Base-by-base conservation (phyloP, 2,888 invertebrate species). In the Mimachlamys varia region DNA sequence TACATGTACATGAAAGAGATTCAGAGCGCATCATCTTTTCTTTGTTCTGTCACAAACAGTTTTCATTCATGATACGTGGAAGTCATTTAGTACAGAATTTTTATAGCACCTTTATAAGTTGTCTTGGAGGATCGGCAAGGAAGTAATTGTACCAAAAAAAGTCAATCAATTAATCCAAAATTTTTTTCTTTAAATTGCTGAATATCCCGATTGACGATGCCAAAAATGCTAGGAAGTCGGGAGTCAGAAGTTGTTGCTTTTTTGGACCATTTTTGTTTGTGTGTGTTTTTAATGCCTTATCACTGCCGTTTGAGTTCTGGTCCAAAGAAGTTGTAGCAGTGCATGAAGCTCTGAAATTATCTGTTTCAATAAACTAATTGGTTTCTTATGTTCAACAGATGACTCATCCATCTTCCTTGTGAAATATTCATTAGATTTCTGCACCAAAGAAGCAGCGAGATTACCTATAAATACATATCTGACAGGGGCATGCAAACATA, bases 251-350 rank as follows among this genome's bases (percentile, higher is more conserved):
- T 33, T 27, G 33, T 15, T 76, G 33, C 12, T 12, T 12, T 76
- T 76, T 27, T 27, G 33, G 27, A 76, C 22, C 76, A 33, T 27
- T 76, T 76, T 76, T 76, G 27, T 76, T 0, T 76, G 10, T n/a
- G n/a, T n/a, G n/a, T n/a, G 62, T n/a, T 76, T 76, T 76, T 76
- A 76, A 76, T 76, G 76, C 33, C 76, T 76, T 76, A 76, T 76
- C 76, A 10, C 27, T 76, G 33, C 27, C 76, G 33, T 76, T 76
- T 76, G 76, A 76, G 76, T 76, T 76, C 76, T 76, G 76, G 76
- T 33, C 76, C 76, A 33, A 76, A 76, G 76, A 76, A 76, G 27
- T 76, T 33, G 76, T 58, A 76, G 27, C 76, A 76, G 76, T 12
- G 76, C 76, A 76, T 76, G 76, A 27, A 76, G 27, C 76, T 76